Evolutionary conservation across 2,113 vertebrate species (phyloP), one percentile per base, ranked within the genome.

Genomic region (Muntiacus reevesi): DNA sequence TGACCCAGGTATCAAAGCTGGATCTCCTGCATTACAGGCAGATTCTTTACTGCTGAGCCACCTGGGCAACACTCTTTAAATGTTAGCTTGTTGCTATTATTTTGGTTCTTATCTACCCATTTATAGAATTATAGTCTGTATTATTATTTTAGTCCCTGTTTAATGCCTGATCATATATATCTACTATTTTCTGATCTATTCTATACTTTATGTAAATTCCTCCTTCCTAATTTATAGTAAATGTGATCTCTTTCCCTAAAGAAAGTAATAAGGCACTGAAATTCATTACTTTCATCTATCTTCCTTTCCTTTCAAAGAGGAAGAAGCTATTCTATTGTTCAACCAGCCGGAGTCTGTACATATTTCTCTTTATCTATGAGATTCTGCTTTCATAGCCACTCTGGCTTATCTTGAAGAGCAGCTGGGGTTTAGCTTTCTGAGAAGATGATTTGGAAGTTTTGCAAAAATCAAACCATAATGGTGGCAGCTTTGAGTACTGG

Each of bases 391-490:
- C 52, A 82, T 19, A 91, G 74, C 25, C n/a, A 89, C 25, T 78
- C 60, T 87, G 76, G 59, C 54, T 97, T 91, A 90, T 88, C 85
- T 60, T 79, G 30, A 92, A 76, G 59, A 90, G 81, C 64, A 92
- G 59, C 91, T 96, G 43, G 15, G 36, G 30, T 59, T 96, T 82
- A 92, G 43, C 52, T 87, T 85, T 93, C 85, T 95, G 59, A 97
- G 62, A n/a, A 64, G 14, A 87, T 59, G 16, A 92, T 86, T 67
- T 94, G 86, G 57, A 95, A 93, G 50, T 96, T 92, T 84, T 16
- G 5, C n/a, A 86, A 95, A 59, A 97, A 94, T 88, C 57, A 95
- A 83, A 88, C 33, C 79, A 79, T 87, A 91, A 87, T 87, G 33
- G 36, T 43, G 43, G 33, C 33, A 86, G 40, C 45, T 91, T 74